phyloP scores from a whole-genome alignment of 2,797 vertebrate species.

The Huso huso region DNA sequence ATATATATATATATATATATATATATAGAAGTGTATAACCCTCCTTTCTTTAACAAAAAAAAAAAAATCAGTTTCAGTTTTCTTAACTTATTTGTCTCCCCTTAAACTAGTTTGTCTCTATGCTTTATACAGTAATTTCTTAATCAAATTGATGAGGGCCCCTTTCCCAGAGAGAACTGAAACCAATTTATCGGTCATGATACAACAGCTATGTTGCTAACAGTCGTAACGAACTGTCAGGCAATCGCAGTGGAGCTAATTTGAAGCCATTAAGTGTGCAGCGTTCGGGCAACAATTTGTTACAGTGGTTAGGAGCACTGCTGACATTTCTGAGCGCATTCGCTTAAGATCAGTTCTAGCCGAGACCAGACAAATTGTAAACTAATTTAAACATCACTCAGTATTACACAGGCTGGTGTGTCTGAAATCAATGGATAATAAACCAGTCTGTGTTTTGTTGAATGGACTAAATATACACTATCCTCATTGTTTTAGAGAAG shows the following conservation, averaged over 20 bases:
- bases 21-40: slow-evolving; percentile 18
- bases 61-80: slow-evolving; percentile 17
- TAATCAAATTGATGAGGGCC: slow-evolving; percentile 95
- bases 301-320: slow-evolving; percentile 85
- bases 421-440: slow-evolving; percentile 88
- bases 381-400: slow-evolving; percentile 99
- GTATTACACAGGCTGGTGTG: slow-evolving; percentile 87
- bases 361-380: slow-evolving; percentile 98
- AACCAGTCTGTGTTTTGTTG: slow-evolving; percentile 61
- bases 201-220: slow-evolving; percentile 85
- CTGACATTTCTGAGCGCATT: slow-evolving; percentile 89
- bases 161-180: slow-evolving; percentile 81
- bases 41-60: slow-evolving; percentile 3
- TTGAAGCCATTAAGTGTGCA: slow-evolving; percentile 99
- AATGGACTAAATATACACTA: slow-evolving; percentile 43
- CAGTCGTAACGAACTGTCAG: slow-evolving; percentile 99
- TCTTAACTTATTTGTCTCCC: slow-evolving; percentile 64
- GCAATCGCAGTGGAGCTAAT: slow-evolving; percentile 92
- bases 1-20: too few relatives aligned
- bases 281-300: slow-evolving; percentile 97
- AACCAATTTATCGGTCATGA: slow-evolving; percentile 99
- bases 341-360: slow-evolving; percentile 90
- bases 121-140: slow-evolving; percentile 93
- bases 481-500: slow-evolving; percentile 12
- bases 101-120: slow-evolving; percentile 75